Evolutionary conservation across 2,888 invertebrate species (phyloP).

Genomic region (Neoscelio sp.): DNA sequence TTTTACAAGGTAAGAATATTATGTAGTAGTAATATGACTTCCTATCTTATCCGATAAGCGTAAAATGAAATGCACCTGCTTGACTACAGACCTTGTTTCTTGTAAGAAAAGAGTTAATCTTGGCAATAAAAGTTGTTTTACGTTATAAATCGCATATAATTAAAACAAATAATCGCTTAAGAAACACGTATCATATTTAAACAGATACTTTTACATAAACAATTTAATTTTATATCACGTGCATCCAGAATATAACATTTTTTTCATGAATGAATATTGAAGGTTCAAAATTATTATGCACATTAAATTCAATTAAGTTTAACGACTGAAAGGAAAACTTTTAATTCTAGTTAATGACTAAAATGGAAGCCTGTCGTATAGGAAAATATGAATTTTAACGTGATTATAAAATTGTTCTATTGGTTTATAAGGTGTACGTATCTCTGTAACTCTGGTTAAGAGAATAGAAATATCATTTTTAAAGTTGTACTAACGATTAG

Average conservation of each 20-base stretch:
- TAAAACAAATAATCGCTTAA: background rate
- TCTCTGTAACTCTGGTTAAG: no score
- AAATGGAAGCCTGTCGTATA: no score
- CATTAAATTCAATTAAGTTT: no score
- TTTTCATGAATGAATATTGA: no score
- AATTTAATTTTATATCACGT: no score
- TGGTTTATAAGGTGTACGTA: background rate
- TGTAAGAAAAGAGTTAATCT: conserved; percentile 37
- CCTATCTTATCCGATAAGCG: conserved; percentile 51
- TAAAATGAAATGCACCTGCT: conserved; percentile 24
- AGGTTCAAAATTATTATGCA: no score
- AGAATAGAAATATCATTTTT: conserved; percentile 10
- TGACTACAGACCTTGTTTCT: conserved; percentile 49
- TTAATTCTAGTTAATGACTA: no score
- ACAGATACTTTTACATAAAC: no score
- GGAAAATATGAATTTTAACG: no score
- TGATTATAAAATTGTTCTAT: background rate
- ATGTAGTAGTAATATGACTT: conserved; percentile 26
- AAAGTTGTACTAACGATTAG: conserved; percentile 33
- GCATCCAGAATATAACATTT: no score
- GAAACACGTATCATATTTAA: background rate
- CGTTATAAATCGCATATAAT: conserved; percentile 1
- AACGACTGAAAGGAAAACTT: no score
- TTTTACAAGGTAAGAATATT: conserved; percentile 23
- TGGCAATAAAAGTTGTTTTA: conserved; percentile 14